Base-by-base conservation (phyloP, 2,797 vertebrate species). In the Poeciliopsis paucimaculata region DNA sequence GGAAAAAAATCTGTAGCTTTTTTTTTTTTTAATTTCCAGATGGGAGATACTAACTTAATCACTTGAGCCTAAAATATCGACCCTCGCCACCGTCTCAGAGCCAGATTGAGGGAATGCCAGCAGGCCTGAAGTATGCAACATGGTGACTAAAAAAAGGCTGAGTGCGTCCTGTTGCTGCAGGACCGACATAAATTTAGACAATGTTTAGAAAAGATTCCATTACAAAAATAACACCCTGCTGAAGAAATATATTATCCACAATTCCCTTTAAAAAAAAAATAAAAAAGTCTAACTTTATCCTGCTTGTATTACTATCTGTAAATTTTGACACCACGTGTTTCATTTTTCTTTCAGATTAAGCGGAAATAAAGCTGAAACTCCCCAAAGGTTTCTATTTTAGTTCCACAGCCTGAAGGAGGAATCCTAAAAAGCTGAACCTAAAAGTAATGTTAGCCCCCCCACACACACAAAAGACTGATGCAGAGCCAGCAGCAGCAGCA, bases 161-260 rank as follows among this genome's bases (percentile, higher is more conserved):
- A 87, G 45, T 74, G 87, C 81, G 84, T 77, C 81, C 83, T 91
- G 91, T 86, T 92, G 91, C 89, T 86, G 89, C 82, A 79, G 82
- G 73, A 89, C 39, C 73, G 11, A 84, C 64, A 77, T 88, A 87
- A 85, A 89, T 89, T 89, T 88, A 88, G 87, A 62, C 76, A 1
- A 45, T 81, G 80, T 88, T 91, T 84, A 83, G 84, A 66, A 82
- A 83, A 84, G 86, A 86, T 92, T 86, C 66, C 41, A 41, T 87
- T 83, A 78, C 86, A 86, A 89, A 84, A 88, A 87, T 78, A 92
- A 92, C 88, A 87, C 87, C 49, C 80, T 80, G 82, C 75, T 71
- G 20, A 7, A 16, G 12, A 73, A 46, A 75, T n/a, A 45, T 26
- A 51, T 51, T 26, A 26, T 71, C 49, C 36, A 16, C n/a, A 1